Base-by-base conservation (phyloP, 1,140 invertebrate genomes). In the Uloborus diversus region DNA sequence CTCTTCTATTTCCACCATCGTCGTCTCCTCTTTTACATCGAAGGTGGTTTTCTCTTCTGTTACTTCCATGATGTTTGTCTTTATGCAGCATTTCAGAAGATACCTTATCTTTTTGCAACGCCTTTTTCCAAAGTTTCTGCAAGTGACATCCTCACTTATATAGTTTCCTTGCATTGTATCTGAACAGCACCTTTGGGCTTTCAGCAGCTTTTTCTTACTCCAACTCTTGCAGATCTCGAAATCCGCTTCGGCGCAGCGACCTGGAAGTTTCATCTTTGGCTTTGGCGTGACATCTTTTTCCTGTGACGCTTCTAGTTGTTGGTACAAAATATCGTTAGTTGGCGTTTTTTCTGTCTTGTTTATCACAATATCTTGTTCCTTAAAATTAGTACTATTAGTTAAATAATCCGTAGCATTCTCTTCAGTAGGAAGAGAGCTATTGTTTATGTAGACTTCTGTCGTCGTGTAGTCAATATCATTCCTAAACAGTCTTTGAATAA, bases 1-100 rank as follows among this genome's bases (percentile, higher is more conserved):
- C n/a, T n/a, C n/a, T n/a, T n/a, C n/a, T n/a, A n/a, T 47, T 47
- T 9, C 9, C 37, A 17, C 17, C 37, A 47, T 47, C 37, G 7
- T 57, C 2, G 7, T 28, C 20, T 14, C 20, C n/a, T 32, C 30
- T 7, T 28, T n/a, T 33, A 32, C 62, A 17, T 65, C 28, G 33
- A 4, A 28, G 47, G 33, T n/a, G 62, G 4, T 47, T 47, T 9
- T 9, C 37, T 47, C 17, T 47, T 47, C 17, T n/a, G n/a, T n/a
- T n/a, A n/a, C 32, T 7, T 65, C 47, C 1, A 32, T 28, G 17
- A 56, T 25, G 0, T 47, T 11, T 4, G 73, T 78, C 13, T 78
- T 78, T 32, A 78, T 53, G 56, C 76, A 86, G 81, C 82, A 85
- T 84, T 76, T 59, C 20, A 81, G 20, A 27, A 75, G 47, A 28